Evolutionary conservation across 2,888 invertebrate species (phyloP), one percentile per base, ranked within the genome.

Genomic region (Lycophotia porphyrea): DNA sequence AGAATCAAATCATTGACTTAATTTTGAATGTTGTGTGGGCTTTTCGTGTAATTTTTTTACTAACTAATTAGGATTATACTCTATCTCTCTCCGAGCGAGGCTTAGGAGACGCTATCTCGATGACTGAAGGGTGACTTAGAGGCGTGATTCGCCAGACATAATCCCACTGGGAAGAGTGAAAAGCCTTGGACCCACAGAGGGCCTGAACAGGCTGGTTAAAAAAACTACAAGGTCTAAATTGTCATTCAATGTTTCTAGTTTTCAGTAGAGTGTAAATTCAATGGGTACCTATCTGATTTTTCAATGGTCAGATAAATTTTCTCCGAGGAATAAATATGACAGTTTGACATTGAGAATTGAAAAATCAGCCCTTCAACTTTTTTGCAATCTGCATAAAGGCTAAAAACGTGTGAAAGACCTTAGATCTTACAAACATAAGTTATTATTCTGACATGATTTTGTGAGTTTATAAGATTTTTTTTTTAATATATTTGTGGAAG

Each of bases 381-480:
- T 36, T 15, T 13, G 3, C 61, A 36, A 36, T 55, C n/a, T 67
- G 55, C 13, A n/a, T 36, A 9, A 27, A 31, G 27, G 60, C 47
- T 60, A 39, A 27, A 55, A 15, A 15, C 64, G 39, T 61, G 34
- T 64, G 21, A 49, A 76, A 64, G 36, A 44, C n/a, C 8, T 39
- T 49, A 64, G 27, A 69, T 39, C 49, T 64, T 36, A 27, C 24
- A 64, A 74, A 78, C 34, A 21, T 31, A 66, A 60, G 24, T 61
- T 36, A 47, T 60, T 71, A 82, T 78, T 82, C 24, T 78, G 68
- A 31, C n/a, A 49, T 58, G 44, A 52, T 71, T 67, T 64, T 69
- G n/a, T 8, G 11, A 58, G 8, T 58, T 34, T 55, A 31, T n/a
- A 47, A 24, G 71, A 15, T 42, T 8, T n/a, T 31, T 24, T 72